These are phyloP conservation scores for Parapristionchus giblindavisi DNA, from an alignment of 2,888 invertebrate genomes.

Conservation along the genomic window DNA sequence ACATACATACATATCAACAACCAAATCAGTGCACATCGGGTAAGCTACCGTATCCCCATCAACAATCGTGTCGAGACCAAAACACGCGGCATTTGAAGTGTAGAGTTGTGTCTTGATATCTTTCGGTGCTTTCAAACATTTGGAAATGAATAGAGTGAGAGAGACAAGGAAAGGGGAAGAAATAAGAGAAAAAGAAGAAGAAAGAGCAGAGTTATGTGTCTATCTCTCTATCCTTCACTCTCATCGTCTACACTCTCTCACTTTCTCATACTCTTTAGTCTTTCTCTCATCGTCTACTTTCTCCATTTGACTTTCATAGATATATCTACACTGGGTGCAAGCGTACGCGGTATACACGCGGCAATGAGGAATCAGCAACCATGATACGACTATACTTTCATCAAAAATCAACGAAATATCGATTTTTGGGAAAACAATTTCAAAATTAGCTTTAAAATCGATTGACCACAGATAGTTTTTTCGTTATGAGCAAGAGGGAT, in stretches of 20 bases:
- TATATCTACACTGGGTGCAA: conserved; percentile 10
- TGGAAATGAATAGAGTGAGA: conserved; percentile 13
- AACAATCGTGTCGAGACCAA: too few species aligned
- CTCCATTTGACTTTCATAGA: conserved; percentile 31
- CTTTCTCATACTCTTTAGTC: background rate
- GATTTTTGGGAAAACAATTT: too few species aligned
- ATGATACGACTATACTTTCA: too few species aligned
- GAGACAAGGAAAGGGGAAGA: conserved; percentile 5
- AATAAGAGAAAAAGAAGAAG: background rate
- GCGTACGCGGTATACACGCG: conserved; percentile 22
- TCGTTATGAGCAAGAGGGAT: too few species aligned
- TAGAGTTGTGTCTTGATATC: background rate
- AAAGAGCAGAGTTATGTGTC: conserved; percentile 4
- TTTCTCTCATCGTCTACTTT: conserved; percentile 8
- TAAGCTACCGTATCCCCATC: too few species aligned
- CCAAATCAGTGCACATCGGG: too few species aligned
- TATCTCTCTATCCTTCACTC: conserved; percentile 12
- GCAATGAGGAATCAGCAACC: too few species aligned
- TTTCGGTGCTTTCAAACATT: background rate
- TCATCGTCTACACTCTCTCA: background rate
- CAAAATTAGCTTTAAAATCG: too few species aligned
- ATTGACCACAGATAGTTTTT: too few species aligned
- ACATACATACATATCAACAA: background rate
- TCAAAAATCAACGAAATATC: too few species aligned
- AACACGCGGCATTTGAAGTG: too few species aligned